A percentile compares a stretch with the other conserved stretches of the same genome.
Conservation (phyloP, 1,140 invertebrate species). For the Eupristina koningsbergeri region DNA sequence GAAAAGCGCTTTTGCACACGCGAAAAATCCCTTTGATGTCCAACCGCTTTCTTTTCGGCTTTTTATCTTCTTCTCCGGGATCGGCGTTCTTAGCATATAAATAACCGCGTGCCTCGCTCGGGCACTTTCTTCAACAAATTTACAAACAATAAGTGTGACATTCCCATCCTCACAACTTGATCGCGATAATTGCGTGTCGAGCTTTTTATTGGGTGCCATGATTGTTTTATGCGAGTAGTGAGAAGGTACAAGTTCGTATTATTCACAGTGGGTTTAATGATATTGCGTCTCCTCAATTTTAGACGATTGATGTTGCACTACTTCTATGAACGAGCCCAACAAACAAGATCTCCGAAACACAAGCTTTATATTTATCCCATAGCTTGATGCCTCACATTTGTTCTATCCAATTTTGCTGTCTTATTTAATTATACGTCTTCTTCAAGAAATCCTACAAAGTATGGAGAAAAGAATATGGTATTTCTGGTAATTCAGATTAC, state of each 20-base stretch:
- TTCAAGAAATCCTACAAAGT: neutral
- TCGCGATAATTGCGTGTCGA: neutral
- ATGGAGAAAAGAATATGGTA: neutral
- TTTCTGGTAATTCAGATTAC: neutral
- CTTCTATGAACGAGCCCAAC: neutral
- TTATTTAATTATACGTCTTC: neutral
- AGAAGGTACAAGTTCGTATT: neutral
- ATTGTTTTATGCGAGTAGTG: neutral
- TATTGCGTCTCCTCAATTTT: neutral
- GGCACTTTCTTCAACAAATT: neutral
- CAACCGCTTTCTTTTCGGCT: neutral
- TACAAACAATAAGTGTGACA: neutral
- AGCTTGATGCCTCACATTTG: neutral
- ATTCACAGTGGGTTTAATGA: neutral
- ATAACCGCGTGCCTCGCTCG: neutral
- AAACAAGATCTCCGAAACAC: constrained; percentile 2
- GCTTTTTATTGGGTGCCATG: neutral
- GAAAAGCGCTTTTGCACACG: neutral
- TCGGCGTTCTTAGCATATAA: neutral
- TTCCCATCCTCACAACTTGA: neutral
- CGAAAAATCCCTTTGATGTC: constrained; percentile 34
- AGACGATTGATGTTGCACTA: constrained; percentile 18
- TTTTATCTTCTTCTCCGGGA: neutral
- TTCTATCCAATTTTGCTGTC: neutral
- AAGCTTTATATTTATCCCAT: constrained; percentile 16